Percentiles rank a stretch among this genome's conserved stretches.
phyloP scores from a whole-genome alignment of 2,888 invertebrate species.

The Loripinus fragilis region DNA sequence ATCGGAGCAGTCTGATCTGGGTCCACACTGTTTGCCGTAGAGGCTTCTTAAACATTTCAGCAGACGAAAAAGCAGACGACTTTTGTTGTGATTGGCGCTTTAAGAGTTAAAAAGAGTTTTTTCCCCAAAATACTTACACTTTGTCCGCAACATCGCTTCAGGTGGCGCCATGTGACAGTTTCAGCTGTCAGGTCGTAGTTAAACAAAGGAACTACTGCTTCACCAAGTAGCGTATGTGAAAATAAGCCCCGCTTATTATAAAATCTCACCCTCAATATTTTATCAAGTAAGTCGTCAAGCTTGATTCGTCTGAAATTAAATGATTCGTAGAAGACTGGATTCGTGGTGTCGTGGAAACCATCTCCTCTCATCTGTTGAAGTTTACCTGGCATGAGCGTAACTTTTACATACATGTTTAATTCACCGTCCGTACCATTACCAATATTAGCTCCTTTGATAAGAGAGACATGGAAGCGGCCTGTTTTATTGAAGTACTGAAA shows the following conservation, averaged over 20 bases:
- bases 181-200: conserved; percentile 3
- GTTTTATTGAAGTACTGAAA: conserved; percentile 8
- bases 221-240: not conserved
- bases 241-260: not conserved
- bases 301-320: not conserved
- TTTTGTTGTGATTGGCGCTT: too few species aligned
- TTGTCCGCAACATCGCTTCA: not conserved
- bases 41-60: too few species aligned
- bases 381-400: not conserved
- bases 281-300: not conserved
- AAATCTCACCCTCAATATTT: not conserved
- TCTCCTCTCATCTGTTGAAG: not conserved
- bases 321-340: not conserved
- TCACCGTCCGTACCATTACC: not conserved
- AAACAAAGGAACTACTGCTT: not conserved
- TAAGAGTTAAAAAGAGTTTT: too few species aligned
- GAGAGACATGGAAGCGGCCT: not conserved
- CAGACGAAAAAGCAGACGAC: too few species aligned
- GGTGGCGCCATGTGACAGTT: not conserved
- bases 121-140: not conserved
- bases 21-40: too few species aligned
- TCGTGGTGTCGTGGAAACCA: not conserved
- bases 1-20: too few species aligned
- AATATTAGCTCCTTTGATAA: not conserved
- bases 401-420: not conserved